phyloP scores from a whole-genome alignment of 1,140 invertebrate genomes.

The Protaetia brevitarsis region DNA sequence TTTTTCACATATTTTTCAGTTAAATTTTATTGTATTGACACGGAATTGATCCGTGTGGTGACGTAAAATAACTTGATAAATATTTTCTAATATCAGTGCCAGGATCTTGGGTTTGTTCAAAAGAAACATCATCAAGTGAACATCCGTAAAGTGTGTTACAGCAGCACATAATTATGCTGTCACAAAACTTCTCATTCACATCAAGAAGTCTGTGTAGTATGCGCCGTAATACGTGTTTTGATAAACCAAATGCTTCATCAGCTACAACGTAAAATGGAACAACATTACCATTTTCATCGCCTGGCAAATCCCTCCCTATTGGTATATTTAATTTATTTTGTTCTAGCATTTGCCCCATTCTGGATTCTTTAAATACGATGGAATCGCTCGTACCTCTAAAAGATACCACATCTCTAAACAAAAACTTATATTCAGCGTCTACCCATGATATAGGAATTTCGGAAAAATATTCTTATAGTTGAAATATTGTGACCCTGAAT shows the following conservation, averaged over 20 bases:
- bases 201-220: not conserved
- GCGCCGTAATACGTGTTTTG: constrained; percentile 26
- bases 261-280: constrained; percentile 32
- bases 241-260: constrained; percentile 40
- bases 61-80: not conserved
- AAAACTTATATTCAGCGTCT: constrained; percentile 27
- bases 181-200: not conserved
- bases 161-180: not conserved
- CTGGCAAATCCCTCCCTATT: constrained; percentile 19
- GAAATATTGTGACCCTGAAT: not conserved
- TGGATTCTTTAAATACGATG: constrained; percentile 25
- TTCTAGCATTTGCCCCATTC: constrained; percentile 6
- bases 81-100: not conserved
- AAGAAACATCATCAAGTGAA: not conserved
- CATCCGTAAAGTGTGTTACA: not conserved
- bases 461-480: constrained; percentile 16
- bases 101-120: not conserved
- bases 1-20: not conserved
- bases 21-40: constrained; percentile 12
- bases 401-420: constrained; percentile 27
- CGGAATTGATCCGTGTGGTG: not conserved
- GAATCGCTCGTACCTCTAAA: constrained; percentile 27
- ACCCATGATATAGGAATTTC: constrained; percentile 16
- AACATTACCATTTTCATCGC: constrained; percentile 17
- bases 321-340: constrained; percentile 22